Evolutionary conservation across 2,888 invertebrate species (phyloP), one percentile per base, ranked within the genome.

Genomic region (Meteorus colon): DNA sequence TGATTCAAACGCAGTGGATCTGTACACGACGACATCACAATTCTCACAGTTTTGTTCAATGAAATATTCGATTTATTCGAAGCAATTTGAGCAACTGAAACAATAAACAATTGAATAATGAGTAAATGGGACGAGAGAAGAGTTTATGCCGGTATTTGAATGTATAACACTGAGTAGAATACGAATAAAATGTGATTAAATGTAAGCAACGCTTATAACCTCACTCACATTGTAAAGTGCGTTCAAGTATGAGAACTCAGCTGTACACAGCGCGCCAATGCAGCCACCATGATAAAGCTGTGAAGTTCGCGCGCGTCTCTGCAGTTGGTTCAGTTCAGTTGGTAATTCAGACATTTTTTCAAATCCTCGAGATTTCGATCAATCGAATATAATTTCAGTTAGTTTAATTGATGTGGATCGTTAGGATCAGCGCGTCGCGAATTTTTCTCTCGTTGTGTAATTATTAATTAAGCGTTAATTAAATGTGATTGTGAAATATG

Each of bases 1-100:
- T 92, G 91, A 75, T 91, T 91, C 82, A 94, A 90, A 86, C 91
- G 91, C 79, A 92, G 89, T 85, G 92, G 92, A 86, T 92, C 93
- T 12, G 92, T 91, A 78, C 91, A 91, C 79, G 89, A 91, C 91
- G 90, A 91, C 94, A 94, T 62, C 29, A 6, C 27, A 27, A 6
- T 29, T 2, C 4, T 19, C 19, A 19, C 5, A 55, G 19, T 55
- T 55, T n/a, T 55, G 16, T 2, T 55, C 14, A 10, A 3, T n/a
- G 12, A 55, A 55, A 55, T 55, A 55, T 19, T 55, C 6, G n/a
- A 55, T 1, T 8, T 12, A 2, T 55, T 55, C 3, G 19, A 5
- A 55, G 19, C 0, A n/a, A 55, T 19, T 55, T 2, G 19, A 55
- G 19, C 12, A 24, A 19, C n/a, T 19, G 3, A 55, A 55, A 55